Conservation (phyloP, 2,797 vertebrate genomes). For the Chromobotia macracanthus region DNA sequence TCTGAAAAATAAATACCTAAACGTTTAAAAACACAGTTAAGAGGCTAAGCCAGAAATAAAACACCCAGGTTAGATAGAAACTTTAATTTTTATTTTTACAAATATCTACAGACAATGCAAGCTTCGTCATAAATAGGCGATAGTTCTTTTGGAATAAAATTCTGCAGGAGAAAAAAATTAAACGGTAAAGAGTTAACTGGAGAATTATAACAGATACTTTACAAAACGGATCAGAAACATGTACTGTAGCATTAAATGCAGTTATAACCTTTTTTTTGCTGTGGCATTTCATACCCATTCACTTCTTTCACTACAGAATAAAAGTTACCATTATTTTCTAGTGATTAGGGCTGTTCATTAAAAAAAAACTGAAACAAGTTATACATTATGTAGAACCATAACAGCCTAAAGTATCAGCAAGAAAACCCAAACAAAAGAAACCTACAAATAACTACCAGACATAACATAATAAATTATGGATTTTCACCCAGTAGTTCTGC, state of each 20-base stretch:
- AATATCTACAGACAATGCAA: constrained; percentile 78
- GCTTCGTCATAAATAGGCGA: constrained; percentile 77
- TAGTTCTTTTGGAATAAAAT: constrained; percentile 44
- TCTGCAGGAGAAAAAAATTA: constrained; percentile 37
- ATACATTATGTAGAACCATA: constrained; percentile 39
- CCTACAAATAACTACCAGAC: constrained; percentile 4
- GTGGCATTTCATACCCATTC: constrained; percentile 24
- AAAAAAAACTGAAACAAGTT: background rate
- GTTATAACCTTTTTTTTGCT: constrained; percentile 27
- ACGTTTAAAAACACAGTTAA: background rate
- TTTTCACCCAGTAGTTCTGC: background rate
- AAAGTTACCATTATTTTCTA: background rate
- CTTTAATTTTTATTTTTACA: constrained; percentile 84
- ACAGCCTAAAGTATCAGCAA: constrained; percentile 8
- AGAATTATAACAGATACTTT: constrained; percentile 27
- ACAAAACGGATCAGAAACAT: constrained; percentile 49
- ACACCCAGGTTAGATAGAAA: constrained; percentile 74
- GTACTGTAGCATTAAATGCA: constrained; percentile 56
- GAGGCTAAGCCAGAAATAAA: constrained; percentile 1
- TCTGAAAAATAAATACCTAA: background rate
- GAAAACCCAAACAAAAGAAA: constrained; percentile 9
- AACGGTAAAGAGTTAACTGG: constrained; percentile 39
- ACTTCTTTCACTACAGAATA: constrained; percentile 29
- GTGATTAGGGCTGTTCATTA: constrained; percentile 19
- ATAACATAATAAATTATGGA: background rate